Conservation (phyloP, 2,888 invertebrate genomes). For the Endomychus coccineus region DNA sequence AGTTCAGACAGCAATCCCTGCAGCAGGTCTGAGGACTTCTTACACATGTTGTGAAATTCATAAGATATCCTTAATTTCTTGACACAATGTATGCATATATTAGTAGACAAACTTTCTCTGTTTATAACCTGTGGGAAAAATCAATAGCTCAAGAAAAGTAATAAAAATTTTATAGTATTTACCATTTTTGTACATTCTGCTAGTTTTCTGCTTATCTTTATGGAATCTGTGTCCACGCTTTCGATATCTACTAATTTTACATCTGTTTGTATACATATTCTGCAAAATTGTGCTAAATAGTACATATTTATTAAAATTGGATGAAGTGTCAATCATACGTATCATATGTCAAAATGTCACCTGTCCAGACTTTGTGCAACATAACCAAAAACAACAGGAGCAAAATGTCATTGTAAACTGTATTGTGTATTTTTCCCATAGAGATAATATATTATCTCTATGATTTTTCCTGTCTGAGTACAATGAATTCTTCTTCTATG, state of each 20-base stretch:
- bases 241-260: constrained; percentile 37
- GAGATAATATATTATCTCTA: too few relatives aligned
- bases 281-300: constrained; percentile 41
- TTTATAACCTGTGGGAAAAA: constrained; percentile 38
- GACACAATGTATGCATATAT: constrained; percentile 39
- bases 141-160: constrained; percentile 36
- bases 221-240: constrained; percentile 35
- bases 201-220: constrained; percentile 40
- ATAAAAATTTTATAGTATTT: constrained; percentile 25
- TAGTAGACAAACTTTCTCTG: constrained; percentile 36
- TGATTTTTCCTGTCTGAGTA: too few relatives aligned
- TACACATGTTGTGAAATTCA: constrained; percentile 40
- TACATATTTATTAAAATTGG: constrained; percentile 35
- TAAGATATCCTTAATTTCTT: constrained; percentile 39
- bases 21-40: constrained; percentile 37
- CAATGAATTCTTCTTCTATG: too few relatives aligned
- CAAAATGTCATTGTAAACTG: too few relatives aligned
- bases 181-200: constrained; percentile 41
- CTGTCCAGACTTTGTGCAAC: constrained; percentile 30
- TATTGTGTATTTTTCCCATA: too few relatives aligned
- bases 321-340: constrained; percentile 40
- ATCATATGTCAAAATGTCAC: constrained; percentile 42
- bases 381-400: constrained; percentile 25
- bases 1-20: constrained; percentile 37
- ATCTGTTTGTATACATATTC: constrained; percentile 39